A percentile compares a stretch with the other conserved stretches of the same genome.
Evolutionary conservation across 2,888 invertebrate genomes (phyloP).

Genomic region (Limnephilus marmoratus): DNA sequence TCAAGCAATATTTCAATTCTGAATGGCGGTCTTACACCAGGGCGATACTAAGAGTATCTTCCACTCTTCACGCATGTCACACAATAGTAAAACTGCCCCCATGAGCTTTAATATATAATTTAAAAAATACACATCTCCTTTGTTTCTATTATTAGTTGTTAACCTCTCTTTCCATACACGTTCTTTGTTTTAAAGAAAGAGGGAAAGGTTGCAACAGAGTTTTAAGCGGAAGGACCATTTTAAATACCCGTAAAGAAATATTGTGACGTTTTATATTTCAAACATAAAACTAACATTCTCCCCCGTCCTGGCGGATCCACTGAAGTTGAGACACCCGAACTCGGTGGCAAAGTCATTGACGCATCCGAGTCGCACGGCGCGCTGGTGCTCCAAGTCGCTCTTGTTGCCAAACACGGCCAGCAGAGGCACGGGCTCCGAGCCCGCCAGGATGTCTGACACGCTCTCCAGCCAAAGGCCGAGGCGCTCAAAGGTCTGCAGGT

Average conservation of each 20-base stretch:
- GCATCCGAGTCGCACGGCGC: slow-evolving; percentile 81
- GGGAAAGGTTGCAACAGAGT: neutral
- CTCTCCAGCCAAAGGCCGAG: slow-evolving; percentile 83
- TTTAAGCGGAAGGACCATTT: neutral
- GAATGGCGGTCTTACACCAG: too few species aligned
- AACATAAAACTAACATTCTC: slow-evolving; percentile 78
- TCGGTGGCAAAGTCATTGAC: slow-evolving; percentile 82
- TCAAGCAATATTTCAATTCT: too few species aligned
- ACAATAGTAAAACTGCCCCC: too few species aligned
- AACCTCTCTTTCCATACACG: too few species aligned
- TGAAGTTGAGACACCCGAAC: slow-evolving; percentile 79
- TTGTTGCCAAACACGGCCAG: slow-evolving; percentile 84
- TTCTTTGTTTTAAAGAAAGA: too few species aligned
- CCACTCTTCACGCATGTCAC: too few species aligned
- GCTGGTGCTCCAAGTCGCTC: slow-evolving; percentile 85
- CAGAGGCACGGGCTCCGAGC: slow-evolving; percentile 70
- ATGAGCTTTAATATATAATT: too few species aligned
- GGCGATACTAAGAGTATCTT: too few species aligned
- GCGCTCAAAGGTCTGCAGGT: slow-evolving; percentile 87
- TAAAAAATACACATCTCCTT: too few species aligned
- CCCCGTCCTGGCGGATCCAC: slow-evolving; percentile 85
- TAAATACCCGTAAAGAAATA: neutral
- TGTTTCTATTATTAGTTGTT: too few species aligned
- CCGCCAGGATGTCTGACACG: slow-evolving; percentile 73
- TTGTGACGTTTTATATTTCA: neutral